Percentiles rank a stretch among this genome's conserved stretches.
Conservation (phyloP, 2,888 invertebrate species). For the Melangyna quadrimaculata region DNA sequence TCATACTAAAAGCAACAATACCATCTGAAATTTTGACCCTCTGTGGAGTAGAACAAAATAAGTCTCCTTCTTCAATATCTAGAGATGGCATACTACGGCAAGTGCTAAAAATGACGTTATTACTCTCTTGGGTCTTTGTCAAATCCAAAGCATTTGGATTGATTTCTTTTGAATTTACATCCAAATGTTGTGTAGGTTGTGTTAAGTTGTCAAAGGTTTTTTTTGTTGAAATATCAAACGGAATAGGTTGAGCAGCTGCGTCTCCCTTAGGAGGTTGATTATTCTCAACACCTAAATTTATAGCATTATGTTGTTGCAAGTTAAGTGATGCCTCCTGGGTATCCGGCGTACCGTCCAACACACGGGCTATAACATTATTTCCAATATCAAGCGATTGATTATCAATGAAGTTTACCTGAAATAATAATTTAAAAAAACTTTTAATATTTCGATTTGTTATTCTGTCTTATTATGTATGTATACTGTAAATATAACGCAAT, state of each 20-base stretch:
- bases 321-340: neutral
- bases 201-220: conserved; percentile 23
- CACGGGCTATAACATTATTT: conserved; percentile 72
- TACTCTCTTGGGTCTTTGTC: conserved; percentile 15
- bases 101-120: conserved; percentile 45
- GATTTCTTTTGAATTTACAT: neutral
- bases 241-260: conserved; percentile 12
- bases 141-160: conserved; percentile 16
- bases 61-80: conserved; percentile 31
- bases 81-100: conserved; percentile 55
- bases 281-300: conserved; percentile 5
- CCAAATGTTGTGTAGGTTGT: conserved; percentile 9
- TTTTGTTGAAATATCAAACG: conserved; percentile 4
- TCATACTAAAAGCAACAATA: conserved; percentile 42
- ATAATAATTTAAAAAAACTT: neutral
- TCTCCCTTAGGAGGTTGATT: conserved; percentile 18
- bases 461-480: too few species aligned
- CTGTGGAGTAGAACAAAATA: conserved; percentile 34
- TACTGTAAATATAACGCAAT: too few species aligned
- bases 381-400: conserved; percentile 66
- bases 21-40: neutral
- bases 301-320: conserved; percentile 25
- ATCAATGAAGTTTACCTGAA: conserved; percentile 73
- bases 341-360: conserved; percentile 63
- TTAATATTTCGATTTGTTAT: neutral